These are phyloP conservation scores for Cinclus cinclus DNA, from an alignment of 2,113 vertebrate genomes.

Conservation along the genomic window DNA sequence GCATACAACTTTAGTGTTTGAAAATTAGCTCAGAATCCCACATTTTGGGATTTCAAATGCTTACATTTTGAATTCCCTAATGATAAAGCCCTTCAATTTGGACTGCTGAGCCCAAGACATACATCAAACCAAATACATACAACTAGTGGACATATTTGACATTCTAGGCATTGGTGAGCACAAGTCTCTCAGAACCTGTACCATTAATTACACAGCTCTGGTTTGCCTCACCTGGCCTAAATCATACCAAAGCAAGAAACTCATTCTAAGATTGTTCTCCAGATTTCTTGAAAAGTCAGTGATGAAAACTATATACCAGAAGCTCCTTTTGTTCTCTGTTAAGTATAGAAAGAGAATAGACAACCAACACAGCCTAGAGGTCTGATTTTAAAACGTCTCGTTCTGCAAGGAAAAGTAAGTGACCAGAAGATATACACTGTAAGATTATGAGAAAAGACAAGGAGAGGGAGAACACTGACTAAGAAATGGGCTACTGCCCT, in stretches of 20 bases:
- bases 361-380: neutral
- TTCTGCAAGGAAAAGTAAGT: neutral
- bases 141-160: neutral
- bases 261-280: neutral
- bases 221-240: neutral
- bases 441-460: neutral
- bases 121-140: neutral
- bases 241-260: neutral
- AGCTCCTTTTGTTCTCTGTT: neutral
- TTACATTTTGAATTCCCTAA: neutral
- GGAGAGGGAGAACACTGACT: neutral
- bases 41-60: neutral
- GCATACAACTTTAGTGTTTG: neutral
- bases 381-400: neutral
- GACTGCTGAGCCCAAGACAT: neutral
- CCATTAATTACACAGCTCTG: neutral
- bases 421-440: neutral
- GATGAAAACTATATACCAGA: neutral
- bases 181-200: neutral
- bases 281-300: neutral
- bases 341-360: neutral
- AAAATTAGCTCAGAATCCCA: neutral
- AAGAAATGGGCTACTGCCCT: neutral
- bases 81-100: neutral
- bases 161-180: neutral